Base-by-base conservation (phyloP, 1,140 invertebrate species). In the Mylabris phalerata region DNA sequence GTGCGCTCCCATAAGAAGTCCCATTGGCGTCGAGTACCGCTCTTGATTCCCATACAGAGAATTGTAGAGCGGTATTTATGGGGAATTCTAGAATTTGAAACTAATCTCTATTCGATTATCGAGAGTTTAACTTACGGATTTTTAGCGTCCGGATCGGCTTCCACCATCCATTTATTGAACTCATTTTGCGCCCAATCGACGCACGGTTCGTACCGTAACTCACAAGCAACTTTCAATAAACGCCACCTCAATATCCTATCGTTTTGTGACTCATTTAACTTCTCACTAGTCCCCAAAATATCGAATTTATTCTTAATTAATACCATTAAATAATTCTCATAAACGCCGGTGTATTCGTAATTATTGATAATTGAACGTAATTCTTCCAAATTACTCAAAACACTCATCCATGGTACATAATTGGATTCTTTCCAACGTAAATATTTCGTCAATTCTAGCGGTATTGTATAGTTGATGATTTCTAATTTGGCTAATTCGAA, bases 371-470 rank as follows among this genome's bases (percentile, higher is more conserved):
- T 67, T 6, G 57, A 59, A 52, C 64, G 63, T 24, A 70, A 50
- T 43, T 65, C 56, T 52, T 57, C 63, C 24, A 67, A 62, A 61
- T 63, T 68, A n/a, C 64, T 63, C 5, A 72, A 51, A 4, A 67
- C 68, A 10, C 65, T 63, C 50, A 61, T 57, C 72, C 72, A 73
- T 3, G 70, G 66, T 24, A 71, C 56, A 39, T 68, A 71, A 55
- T 69, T 65, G 0, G 60, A 60, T 55, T 73, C 72, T 47, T 65
- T 67, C 11, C 56, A 59, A 27, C 75, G 76, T 11, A 88, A 75
- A 70, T 86, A 88, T 27, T 77, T 78, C 10, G 82, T 80, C 3
- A 86, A 71, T 4, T 79, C 75, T 9, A 90, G 75, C 0, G 86
- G 80, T 5, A 80, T 72, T 24, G 72, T 75, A 63, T 85, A 85